Conservation (phyloP, 2,797 vertebrate species). For the Gymnopithys bicolor region DNA sequence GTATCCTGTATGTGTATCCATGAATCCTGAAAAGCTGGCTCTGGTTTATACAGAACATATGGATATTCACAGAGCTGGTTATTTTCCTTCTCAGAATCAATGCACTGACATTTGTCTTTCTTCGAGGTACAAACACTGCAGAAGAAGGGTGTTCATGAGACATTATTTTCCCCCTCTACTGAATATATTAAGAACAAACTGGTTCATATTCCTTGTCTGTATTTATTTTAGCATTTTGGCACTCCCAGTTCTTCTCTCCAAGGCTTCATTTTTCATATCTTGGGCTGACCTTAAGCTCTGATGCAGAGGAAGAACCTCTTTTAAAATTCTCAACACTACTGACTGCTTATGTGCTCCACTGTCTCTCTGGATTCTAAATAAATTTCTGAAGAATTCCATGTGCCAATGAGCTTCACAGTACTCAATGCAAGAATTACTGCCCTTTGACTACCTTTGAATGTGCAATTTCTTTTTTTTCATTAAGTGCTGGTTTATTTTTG, state of each 20-base stretch:
- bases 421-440: not conserved
- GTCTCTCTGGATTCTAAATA: not conserved
- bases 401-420: not conserved
- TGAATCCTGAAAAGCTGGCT: not conserved
- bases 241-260: not conserved
- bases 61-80: not conserved
- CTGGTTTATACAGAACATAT: not conserved
- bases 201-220: not conserved
- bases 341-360: not conserved
- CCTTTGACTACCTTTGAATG: not conserved
- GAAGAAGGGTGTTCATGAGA: not conserved
- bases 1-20: not conserved
- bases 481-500: not conserved
- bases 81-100: not conserved
- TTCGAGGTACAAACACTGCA: not conserved
- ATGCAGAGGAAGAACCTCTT: not conserved
- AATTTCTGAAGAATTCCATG: not conserved
- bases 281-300: not conserved
- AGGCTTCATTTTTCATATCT: not conserved
- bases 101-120: not conserved
- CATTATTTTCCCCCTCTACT: too few species aligned
- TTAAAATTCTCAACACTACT: not conserved
- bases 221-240: not conserved
- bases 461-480: not conserved
- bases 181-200: not conserved